A percentile compares a stretch with the other conserved stretches of the same genome.
Evolutionary conservation across 2,888 invertebrate species (phyloP).

Genomic region (Drosophila kanekoi): DNA sequence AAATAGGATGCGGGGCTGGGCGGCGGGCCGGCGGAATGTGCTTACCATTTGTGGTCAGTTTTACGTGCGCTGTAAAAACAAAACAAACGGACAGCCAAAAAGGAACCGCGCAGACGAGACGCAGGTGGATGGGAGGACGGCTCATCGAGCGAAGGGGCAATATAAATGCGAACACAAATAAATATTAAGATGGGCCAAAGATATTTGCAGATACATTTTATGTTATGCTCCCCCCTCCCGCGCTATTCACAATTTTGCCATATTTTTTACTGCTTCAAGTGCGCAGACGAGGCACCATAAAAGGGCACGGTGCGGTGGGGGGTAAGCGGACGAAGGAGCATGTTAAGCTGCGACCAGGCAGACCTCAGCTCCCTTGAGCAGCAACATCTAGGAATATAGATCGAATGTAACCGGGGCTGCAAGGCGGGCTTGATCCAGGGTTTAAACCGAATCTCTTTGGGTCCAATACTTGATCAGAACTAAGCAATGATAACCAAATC

Average conservation of each 20-base stretch:
- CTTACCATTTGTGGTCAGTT: conserved; percentile 72
- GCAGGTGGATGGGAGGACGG: background rate
- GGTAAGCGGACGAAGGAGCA: too few relatives aligned
- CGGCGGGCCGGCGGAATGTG: conserved; percentile 13
- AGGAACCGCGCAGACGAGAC: background rate
- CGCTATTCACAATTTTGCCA: conserved; percentile 39
- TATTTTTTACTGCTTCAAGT: conserved; percentile 46
- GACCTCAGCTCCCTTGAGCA: background rate
- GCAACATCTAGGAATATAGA: background rate
- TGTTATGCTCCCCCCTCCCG: conserved; percentile 53
- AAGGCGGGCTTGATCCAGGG: too few relatives aligned
- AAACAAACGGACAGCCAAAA: conserved; percentile 41
- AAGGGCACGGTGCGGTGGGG: too few relatives aligned
- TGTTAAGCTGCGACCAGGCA: background rate
- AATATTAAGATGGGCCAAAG: conserved; percentile 72
- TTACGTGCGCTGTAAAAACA: conserved; percentile 76
- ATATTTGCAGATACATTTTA: conserved; percentile 72
- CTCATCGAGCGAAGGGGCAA: conserved; percentile 39
- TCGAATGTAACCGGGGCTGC: background rate
- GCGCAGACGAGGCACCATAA: background rate
- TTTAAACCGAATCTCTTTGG: too few relatives aligned
- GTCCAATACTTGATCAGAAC: too few relatives aligned
- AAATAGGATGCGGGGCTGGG: background rate
- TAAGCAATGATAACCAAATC: too few relatives aligned
- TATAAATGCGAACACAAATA: conserved; percentile 67